Conservation (phyloP, 2,888 invertebrate species). For the Orthosia cruda region DNA sequence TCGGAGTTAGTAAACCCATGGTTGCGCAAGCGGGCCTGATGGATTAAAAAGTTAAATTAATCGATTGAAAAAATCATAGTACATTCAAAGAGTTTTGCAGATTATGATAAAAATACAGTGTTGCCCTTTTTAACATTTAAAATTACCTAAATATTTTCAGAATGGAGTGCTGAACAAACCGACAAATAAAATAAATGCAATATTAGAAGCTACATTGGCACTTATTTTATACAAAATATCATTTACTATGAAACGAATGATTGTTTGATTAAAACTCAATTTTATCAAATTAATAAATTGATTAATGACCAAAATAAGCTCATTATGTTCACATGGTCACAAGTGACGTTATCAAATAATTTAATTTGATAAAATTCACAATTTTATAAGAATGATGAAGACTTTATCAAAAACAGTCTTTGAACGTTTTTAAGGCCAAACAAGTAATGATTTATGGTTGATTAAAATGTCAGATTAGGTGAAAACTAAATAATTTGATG, state of each 20-base stretch:
- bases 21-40: too few species aligned
- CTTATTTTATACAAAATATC: conserved; percentile 48
- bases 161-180: conserved; percentile 31
- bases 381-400: conserved; percentile 39
- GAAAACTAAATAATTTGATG: conserved; percentile 4
- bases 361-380: conserved; percentile 36
- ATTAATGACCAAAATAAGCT: conserved; percentile 33
- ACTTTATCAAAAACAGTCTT: conserved; percentile 70
- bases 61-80: neutral
- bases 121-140: conserved; percentile 19
- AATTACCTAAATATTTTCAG: neutral
- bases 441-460: conserved; percentile 44
- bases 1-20: too few species aligned
- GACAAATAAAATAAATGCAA: conserved; percentile 74
- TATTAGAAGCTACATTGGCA: conserved; percentile 73
- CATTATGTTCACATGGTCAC: neutral
- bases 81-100: neutral
- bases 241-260: conserved; percentile 28
- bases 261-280: conserved; percentile 28
- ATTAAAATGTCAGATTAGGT: conserved; percentile 20
- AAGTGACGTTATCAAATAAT: conserved; percentile 8
- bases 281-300: conserved; percentile 37
- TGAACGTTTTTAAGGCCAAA: conserved; percentile 74
- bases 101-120: neutral
- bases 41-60: neutral